phyloP scores from a whole-genome alignment of 2,797 vertebrate species.

The Carcharodon carcharias region DNA sequence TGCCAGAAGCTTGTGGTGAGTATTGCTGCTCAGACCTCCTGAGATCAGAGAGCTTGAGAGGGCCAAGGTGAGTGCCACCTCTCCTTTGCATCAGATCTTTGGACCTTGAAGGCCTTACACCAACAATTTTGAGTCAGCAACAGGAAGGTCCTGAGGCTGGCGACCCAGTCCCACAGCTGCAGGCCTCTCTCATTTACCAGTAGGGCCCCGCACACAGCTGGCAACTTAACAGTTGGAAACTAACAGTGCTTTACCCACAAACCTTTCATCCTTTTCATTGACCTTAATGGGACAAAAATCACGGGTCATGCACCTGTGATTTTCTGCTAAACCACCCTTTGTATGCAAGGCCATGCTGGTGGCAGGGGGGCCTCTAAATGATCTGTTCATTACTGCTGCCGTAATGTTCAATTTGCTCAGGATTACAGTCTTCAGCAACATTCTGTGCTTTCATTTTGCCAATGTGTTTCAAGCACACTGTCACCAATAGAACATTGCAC shows the following conservation, averaged over 20 bases:
- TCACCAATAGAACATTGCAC: background rate
- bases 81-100: background rate
- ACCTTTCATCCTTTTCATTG: background rate
- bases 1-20: background rate
- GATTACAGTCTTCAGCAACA: background rate
- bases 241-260: background rate
- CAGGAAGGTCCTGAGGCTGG: background rate
- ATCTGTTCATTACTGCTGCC: background rate
- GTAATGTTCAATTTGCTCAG: background rate
- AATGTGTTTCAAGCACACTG: background rate
- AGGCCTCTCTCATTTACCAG: background rate
- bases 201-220: background rate
- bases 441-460: background rate
- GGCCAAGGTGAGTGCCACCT: too few species aligned
- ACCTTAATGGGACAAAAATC: background rate
- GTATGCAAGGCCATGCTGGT: background rate
- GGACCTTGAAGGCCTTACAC: background rate
- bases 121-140: background rate
- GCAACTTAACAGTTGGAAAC: background rate
- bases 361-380: background rate
- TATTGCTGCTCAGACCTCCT: background rate
- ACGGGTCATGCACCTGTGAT: background rate
- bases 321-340: background rate
- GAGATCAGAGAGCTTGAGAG: background rate
- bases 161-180: background rate